Evolutionary conservation across 2,113 vertebrate genomes (phyloP).

Genomic region (Symphodus melops): DNA sequence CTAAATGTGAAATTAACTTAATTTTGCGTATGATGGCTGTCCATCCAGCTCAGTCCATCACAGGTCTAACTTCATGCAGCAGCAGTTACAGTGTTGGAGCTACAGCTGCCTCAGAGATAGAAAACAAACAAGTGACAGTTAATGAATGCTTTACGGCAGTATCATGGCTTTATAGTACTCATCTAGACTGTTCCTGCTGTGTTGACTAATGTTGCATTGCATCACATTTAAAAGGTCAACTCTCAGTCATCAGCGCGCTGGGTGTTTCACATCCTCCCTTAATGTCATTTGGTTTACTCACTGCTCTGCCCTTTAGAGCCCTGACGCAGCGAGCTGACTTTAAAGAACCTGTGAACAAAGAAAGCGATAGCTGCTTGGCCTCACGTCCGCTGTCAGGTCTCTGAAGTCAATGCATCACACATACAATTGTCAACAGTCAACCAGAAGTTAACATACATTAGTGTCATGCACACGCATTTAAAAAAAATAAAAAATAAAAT

Average conservation of each 20-base stretch:
- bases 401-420: background rate
- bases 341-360: background rate
- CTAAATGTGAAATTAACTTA: conserved; percentile 17
- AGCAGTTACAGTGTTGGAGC: background rate
- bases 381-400: background rate
- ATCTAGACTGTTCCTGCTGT: conserved; percentile 23
- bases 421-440: background rate
- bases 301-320: conserved; percentile 49
- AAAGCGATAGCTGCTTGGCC: background rate
- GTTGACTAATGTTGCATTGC: conserved; percentile 42
- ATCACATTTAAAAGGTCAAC: conserved; percentile 67
- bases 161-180: conserved; percentile 22
- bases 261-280: conserved; percentile 50
- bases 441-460: background rate
- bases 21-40: conserved; percentile 2
- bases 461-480: too few relatives aligned
- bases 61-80: background rate
- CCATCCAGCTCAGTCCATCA: background rate
- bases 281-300: conserved; percentile 60
- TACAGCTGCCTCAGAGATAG: background rate
- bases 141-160: conserved; percentile 1
- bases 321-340: conserved; percentile 19
- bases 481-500: too few relatives aligned
- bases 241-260: conserved; percentile 43
- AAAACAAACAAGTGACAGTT: background rate